A percentile compares a stretch with the other conserved stretches of the same genome.
Conservation (phyloP, 2,113 vertebrate species). For the Ciconia boyciana region DNA sequence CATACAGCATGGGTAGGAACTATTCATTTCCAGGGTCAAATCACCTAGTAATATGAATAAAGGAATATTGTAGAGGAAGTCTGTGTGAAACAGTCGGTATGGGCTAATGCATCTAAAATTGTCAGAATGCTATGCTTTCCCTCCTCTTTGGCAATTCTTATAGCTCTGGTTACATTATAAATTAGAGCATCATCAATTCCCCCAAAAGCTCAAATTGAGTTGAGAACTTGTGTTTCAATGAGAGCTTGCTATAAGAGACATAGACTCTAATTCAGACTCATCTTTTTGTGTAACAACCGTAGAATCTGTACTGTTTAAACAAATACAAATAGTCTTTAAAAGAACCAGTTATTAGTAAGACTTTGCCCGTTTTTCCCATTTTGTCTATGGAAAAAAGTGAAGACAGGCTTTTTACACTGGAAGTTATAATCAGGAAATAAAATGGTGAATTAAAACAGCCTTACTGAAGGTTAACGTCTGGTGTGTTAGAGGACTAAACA, state of each 20-base stretch:
- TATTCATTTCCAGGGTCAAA: neutral
- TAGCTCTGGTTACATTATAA: neutral
- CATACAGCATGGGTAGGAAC: neutral
- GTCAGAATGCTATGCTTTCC: neutral
- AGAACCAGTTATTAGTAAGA: neutral
- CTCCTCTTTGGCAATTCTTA: neutral
- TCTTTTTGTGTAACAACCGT: neutral
- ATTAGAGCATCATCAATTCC: fast-evolving
- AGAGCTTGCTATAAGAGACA: neutral
- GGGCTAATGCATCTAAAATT: neutral
- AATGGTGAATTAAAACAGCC: neutral
- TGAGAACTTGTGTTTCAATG: neutral
- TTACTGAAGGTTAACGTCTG: neutral
- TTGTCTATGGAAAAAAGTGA: neutral
- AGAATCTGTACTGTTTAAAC: neutral
- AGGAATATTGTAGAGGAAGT: neutral
- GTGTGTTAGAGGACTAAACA: neutral
- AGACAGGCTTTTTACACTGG: neutral
- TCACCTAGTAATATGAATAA: neutral
- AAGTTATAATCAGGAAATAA: neutral
- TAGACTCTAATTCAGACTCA: neutral
- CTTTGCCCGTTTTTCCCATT: neutral
- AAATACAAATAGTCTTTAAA: neutral
- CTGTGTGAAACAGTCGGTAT: neutral
- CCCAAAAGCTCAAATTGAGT: neutral